phyloP scores from a whole-genome alignment of 2,113 vertebrate genomes.

The Scomber japonicus region DNA sequence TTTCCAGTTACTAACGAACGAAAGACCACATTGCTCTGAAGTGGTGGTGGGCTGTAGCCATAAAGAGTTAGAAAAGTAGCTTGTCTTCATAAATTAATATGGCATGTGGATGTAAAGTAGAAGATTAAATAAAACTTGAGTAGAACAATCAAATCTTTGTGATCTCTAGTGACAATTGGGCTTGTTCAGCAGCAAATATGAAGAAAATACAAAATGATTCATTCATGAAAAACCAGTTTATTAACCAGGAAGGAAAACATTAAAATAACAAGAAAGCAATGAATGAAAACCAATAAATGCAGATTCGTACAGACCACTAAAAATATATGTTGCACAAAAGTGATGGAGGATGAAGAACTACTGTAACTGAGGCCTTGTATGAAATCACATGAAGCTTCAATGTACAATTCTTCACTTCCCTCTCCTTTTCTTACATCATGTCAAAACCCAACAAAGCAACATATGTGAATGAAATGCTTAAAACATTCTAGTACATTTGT shows the following conservation, averaged over 20 bases:
- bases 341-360: too few species aligned
- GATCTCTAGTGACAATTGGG: background rate
- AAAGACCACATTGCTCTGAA: conserved; percentile 61
- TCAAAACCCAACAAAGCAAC: too few species aligned
- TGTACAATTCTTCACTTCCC: too few species aligned
- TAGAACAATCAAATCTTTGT: too few species aligned
- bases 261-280: background rate
- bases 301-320: background rate
- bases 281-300: background rate
- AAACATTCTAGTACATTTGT: too few species aligned
- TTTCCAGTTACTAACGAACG: conserved; percentile 51
- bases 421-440: too few species aligned
- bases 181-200: background rate
- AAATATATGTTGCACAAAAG: too few species aligned
- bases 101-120: background rate
- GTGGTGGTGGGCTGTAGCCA: conserved; percentile 36
- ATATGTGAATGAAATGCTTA: too few species aligned
- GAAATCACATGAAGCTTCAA: too few species aligned
- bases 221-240: background rate
- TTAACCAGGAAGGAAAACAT: background rate
- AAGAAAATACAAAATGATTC: background rate
- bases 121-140: too few species aligned
- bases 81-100: too few species aligned
- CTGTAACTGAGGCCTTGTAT: too few species aligned
- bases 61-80: background rate